Evolutionary conservation across 2,888 invertebrate species (phyloP), one percentile per base, ranked within the genome.

Genomic region (Leistus spinibarbis): DNA sequence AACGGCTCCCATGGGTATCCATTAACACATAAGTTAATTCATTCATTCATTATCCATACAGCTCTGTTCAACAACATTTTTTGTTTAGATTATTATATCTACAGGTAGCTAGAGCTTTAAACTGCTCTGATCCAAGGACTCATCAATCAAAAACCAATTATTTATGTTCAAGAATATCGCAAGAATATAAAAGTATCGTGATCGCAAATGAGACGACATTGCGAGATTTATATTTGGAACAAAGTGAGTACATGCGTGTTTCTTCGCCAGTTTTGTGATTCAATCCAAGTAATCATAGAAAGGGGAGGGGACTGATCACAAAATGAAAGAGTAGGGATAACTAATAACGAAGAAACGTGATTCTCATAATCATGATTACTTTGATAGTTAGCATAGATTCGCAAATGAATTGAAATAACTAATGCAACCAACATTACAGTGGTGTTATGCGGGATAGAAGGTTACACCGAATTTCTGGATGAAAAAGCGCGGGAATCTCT

Each of bases 381-480:
- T n/a, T n/a, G n/a, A n/a, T n/a, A n/a, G n/a, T n/a, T n/a, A n/a
- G n/a, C n/a, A n/a, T n/a, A n/a, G n/a, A n/a, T n/a, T n/a, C n/a
- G n/a, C n/a, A n/a, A n/a, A n/a, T n/a, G n/a, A n/a, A n/a, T n/a
- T n/a, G n/a, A n/a, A n/a, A n/a, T n/a, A n/a, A 40, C n/a, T 54
- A 23, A n/a, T 23, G 2, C 3, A 24, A 20, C 23, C 24, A 9
- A 13, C 10, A n/a, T 73, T 73, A 53, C 77, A 88, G 88, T 88
- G 74, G 80, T 85, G 24, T 79, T 88, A 3, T 88, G 88, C 77
- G 87, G 87, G 0, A 83, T 86, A 79, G 86, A 86, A 79, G 88
- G 88, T 13, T 87, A 83, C 77, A 76, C 81, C 0, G 86, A 88
- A 76, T 87, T 88, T 79, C 78, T 85, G 1, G 79, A 80, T 17